These are phyloP conservation scores for Virgularia gustaviana DNA, from an alignment of 92 coral and sea anemone genomes.

Conservation along the genomic window DNA sequence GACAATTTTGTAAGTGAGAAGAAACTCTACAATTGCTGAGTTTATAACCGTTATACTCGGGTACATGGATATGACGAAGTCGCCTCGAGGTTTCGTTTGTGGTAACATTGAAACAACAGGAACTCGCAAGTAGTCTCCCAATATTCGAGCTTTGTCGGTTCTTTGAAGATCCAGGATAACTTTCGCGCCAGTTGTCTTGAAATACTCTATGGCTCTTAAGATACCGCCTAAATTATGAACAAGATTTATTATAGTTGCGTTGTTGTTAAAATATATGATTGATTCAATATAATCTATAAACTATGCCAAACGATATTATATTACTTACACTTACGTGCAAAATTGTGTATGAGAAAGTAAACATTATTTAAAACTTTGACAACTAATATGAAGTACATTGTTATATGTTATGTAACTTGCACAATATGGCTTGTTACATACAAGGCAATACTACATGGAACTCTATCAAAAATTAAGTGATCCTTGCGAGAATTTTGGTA, in stretches of 20 bases:
- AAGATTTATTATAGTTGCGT: not conserved
- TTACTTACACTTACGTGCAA: no score
- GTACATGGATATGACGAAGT: slow-evolving; percentile 25
- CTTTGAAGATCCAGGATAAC: slow-evolving; percentile 22
- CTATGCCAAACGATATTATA: no score
- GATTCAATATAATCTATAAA: not conserved
- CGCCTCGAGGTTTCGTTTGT: slow-evolving; percentile 20
- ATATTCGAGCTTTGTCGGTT: slow-evolving; percentile 1
- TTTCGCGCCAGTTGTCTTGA: not conserved
- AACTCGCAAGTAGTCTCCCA: slow-evolving; percentile 16
- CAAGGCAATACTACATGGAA: no score
- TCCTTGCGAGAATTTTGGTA: no score
- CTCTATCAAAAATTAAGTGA: no score
- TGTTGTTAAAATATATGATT: not conserved
- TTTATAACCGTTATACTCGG: slow-evolving; percentile 6
- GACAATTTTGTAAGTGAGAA: slow-evolving; percentile 4
- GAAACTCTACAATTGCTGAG: slow-evolving; percentile 10
- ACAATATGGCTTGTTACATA: no score
- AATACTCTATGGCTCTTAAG: not conserved
- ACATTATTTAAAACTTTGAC: no score
- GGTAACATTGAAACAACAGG: slow-evolving; percentile 24
- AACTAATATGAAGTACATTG: no score
- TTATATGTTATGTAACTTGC: no score
- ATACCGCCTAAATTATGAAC: slow-evolving; percentile 5
- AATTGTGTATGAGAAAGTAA: no score